Evolutionary conservation across 30 jellyfish, hydroid and myxozoan species (phyloP), one percentile per base, ranked within the genome.

Genomic region (Phacellophora camtschatica): DNA sequence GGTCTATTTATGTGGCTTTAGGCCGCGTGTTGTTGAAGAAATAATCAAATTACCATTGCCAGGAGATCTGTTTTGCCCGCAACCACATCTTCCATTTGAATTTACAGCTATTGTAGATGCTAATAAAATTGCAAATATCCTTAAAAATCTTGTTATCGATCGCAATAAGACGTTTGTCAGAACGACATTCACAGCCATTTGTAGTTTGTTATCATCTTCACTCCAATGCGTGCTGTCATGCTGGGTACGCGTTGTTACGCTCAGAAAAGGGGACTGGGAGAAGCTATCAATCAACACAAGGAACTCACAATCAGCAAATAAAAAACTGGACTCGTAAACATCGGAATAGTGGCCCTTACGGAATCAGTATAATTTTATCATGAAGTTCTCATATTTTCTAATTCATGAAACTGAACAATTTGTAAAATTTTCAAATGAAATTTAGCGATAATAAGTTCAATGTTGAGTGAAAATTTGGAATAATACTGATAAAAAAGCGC

Each of bases 1-100:
- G n/a, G n/a, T n/a, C n/a, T n/a, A n/a, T n/a, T n/a, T n/a, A n/a
- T n/a, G n/a, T n/a, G n/a, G n/a, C n/a, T n/a, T n/a, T n/a, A n/a
- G n/a, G n/a, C n/a, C n/a, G n/a, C n/a, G n/a, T n/a, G n/a, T n/a
- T n/a, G n/a, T n/a, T n/a, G n/a, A n/a, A n/a, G n/a, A n/a, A n/a
- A n/a, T n/a, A n/a, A n/a, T n/a, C n/a, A n/a, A n/a, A n/a, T 82
- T 69, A 82, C 94, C 94, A 45, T 82, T 71, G 68, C 86, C 94
- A 24, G 70, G 49, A 3, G 66, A 50, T 18, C 58, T 70, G 80
- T 58, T 58, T 41, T 72, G 77, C 13, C 78, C 64, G 81, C 94
- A 69, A 51, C 82, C 86, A 68, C 86, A 82, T 82, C 94, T 67
- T 59, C 86, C 94, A 41, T 69, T 61, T 39, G 94, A 65, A 70